Conservation (phyloP, 1,140 invertebrate species). For the Carposina sasakii region DNA sequence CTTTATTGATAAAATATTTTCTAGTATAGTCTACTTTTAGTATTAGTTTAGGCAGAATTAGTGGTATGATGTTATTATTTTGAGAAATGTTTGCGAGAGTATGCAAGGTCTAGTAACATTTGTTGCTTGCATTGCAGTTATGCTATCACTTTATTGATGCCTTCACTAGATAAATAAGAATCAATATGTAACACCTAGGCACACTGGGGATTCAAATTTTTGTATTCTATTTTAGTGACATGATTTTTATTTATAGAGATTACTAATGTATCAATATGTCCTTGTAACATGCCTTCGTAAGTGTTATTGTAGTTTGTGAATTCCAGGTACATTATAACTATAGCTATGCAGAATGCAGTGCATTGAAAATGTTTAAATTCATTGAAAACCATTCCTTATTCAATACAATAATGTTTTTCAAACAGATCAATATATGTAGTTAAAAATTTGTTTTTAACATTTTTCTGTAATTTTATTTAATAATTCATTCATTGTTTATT, state of each 20-base stretch:
- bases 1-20: constrained; percentile 20
- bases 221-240: too few relatives aligned
- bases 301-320: constrained; percentile 9
- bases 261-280: constrained; percentile 21
- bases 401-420: too few relatives aligned
- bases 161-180: constrained; percentile 56
- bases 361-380: too few relatives aligned
- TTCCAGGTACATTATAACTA: too few relatives aligned
- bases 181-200: constrained; percentile 24
- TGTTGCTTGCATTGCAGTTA: neutral
- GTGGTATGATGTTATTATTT: constrained; percentile 53
- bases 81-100: constrained; percentile 51
- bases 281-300: neutral
- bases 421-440: too few relatives aligned
- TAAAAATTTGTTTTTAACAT: too few relatives aligned
- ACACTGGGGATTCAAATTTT: too few relatives aligned
- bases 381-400: too few relatives aligned
- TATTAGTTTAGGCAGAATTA: constrained; percentile 59
- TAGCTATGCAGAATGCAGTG: too few relatives aligned
- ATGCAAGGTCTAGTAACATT: constrained; percentile 24
- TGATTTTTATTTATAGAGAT: constrained; percentile 28
- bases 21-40: constrained; percentile 54
- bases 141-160: constrained; percentile 47
- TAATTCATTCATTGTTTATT: constrained; percentile 61
- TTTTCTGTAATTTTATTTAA: too few relatives aligned